Evolutionary conservation across 2,888 invertebrate genomes (phyloP).

Genomic region (Linnaemya vulpina): DNA sequence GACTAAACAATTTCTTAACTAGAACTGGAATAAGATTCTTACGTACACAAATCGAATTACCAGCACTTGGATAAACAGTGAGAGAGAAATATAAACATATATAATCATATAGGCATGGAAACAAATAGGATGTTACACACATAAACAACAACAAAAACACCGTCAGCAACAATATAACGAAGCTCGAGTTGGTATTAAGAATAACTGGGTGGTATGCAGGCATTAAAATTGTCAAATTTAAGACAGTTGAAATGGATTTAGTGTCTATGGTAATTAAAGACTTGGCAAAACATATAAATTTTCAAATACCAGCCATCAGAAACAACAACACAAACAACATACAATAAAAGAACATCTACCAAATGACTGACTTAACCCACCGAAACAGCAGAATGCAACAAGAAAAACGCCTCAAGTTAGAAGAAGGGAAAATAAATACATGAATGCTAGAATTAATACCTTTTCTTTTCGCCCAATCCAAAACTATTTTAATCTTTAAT

Average conservation of each 20-base stretch:
- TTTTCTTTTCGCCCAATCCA: conserved; percentile 9
- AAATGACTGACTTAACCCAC: conserved; percentile 34
- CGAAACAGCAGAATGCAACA: neutral
- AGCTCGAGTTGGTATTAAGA: conserved; percentile 57
- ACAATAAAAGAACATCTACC: conserved; percentile 18
- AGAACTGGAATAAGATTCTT: conserved; percentile 55
- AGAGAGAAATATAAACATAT: conserved; percentile 2
- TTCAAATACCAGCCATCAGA: conserved; percentile 54
- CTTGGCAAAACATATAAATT: conserved; percentile 72
- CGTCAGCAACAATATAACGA: conserved; percentile 35
- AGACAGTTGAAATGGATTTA: conserved; percentile 81
- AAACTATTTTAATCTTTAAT: conserved; percentile 66
- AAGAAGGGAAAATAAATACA: conserved; percentile 29
- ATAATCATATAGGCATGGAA: conserved; percentile 20
- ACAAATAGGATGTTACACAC: conserved; percentile 36
- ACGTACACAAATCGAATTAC: conserved; percentile 27
- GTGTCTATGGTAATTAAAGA: conserved; percentile 81
- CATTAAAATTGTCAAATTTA: conserved; percentile 81
- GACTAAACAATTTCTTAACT: conserved; percentile 58
- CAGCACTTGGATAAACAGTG: conserved; percentile 34
- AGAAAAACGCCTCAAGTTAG: neutral
- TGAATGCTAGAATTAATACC: conserved; percentile 31
- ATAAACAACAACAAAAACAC: conserved; percentile 19
- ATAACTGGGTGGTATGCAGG: conserved; percentile 79
- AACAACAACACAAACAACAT: conserved; percentile 14